Conservation (phyloP, 2,888 invertebrate species). For the Beris chalybata region DNA sequence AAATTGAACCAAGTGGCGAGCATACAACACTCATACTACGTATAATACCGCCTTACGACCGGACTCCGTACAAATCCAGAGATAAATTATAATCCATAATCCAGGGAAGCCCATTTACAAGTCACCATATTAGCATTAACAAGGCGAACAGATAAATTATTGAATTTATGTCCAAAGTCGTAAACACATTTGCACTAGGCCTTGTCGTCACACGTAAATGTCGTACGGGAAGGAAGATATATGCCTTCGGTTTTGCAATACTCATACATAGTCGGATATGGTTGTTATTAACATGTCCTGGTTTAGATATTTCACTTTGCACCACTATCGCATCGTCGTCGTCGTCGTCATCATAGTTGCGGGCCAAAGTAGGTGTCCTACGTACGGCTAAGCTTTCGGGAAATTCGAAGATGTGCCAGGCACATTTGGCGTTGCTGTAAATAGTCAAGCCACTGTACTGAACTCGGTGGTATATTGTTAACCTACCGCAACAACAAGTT, state of each 20-base stretch:
- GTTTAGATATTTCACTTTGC: slow-evolving; percentile 4
- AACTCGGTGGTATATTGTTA: no score
- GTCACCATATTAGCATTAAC: slow-evolving; percentile 40
- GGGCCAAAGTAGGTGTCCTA: no score
- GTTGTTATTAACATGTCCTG: slow-evolving; percentile 29
- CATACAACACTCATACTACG: not conserved
- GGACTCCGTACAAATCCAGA: slow-evolving; percentile 6
- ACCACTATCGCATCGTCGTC: no score
- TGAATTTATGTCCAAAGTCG: slow-evolving; percentile 38
- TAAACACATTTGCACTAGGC: slow-evolving; percentile 37
- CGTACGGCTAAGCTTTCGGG: no score
- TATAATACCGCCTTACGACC: no score
- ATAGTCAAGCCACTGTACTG: slow-evolving; percentile 14
- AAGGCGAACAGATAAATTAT: slow-evolving; percentile 38
- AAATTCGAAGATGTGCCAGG: slow-evolving; percentile 27
- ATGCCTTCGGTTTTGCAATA: slow-evolving; percentile 8
- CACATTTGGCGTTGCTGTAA: slow-evolving; percentile 30
- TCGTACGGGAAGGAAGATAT: slow-evolving; percentile 20
- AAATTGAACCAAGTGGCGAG: slow-evolving; percentile 27
- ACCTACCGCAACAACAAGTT: slow-evolving; percentile 13
- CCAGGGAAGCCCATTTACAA: slow-evolving; percentile 38
- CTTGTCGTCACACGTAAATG: slow-evolving; percentile 34
- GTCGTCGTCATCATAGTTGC: no score
- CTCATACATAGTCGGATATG: slow-evolving; percentile 7
- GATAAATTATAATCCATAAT: slow-evolving; percentile 38